Conservation (phyloP, 2,113 vertebrate genomes). For the Accipiter virgatus region DNA sequence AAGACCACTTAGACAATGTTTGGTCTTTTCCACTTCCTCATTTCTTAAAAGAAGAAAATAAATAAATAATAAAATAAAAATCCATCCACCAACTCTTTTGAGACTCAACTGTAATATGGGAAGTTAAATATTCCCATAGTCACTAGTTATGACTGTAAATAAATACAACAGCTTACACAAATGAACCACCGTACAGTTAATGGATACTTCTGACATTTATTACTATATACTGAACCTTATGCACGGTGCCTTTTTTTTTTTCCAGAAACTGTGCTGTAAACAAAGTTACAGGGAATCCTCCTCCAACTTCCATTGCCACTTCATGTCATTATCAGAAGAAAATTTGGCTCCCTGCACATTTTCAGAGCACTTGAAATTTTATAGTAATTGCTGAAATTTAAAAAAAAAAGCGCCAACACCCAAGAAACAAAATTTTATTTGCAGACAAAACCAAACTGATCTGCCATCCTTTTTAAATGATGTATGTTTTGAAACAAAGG, state of each 20-base stretch:
- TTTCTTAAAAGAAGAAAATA: background rate
- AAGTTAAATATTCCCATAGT: background rate
- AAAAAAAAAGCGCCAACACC: background rate
- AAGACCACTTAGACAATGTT: accelerated
- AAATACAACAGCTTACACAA: background rate
- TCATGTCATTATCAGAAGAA: accelerated
- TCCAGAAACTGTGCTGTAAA: background rate
- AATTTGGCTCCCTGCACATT: background rate
- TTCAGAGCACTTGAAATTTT: background rate
- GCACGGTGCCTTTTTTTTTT: accelerated
- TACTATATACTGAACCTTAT: accelerated
- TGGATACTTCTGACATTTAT: accelerated
- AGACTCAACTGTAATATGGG: accelerated
- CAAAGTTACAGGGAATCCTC: background rate
- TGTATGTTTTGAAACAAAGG: background rate
- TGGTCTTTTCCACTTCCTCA: background rate
- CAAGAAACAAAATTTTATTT: background rate
- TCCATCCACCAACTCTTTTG: background rate
- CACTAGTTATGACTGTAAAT: background rate
- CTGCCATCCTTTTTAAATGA: accelerated
- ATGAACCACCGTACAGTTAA: accelerated
- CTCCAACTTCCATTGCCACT: background rate
- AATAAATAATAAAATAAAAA: background rate
- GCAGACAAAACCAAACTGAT: background rate
- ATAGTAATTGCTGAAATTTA: background rate